Conservation (phyloP, 1,140 invertebrate species). For the Sminthurides bifidus region DNA sequence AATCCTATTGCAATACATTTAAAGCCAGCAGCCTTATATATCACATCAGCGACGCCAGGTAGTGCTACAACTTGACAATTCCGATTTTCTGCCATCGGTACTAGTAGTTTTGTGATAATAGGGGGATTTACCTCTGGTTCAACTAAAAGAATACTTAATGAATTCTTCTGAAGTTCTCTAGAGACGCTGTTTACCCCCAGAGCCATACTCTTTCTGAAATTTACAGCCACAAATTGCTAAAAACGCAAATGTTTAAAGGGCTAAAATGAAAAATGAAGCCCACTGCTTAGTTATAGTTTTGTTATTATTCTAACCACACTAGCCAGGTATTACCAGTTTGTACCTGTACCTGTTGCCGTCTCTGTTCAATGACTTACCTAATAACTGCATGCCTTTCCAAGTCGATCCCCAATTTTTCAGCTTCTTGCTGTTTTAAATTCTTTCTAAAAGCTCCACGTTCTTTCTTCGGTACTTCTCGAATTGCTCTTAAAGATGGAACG, state of each 20-base stretch:
- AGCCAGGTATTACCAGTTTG: too few relatives aligned
- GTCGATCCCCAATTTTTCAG: conserved; percentile 9
- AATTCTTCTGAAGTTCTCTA: conserved; percentile 13
- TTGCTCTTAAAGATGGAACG: conserved; percentile 11
- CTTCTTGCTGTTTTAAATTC: conserved; percentile 6
- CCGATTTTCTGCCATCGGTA: conserved; percentile 21
- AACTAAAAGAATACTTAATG: conserved; percentile 23
- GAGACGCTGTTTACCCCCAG: conserved; percentile 30
- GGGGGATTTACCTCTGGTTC: conserved; percentile 28
- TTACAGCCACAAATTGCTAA: not conserved
- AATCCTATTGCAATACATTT: conserved; percentile 29
- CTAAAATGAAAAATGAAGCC: too few relatives aligned
- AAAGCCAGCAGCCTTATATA: conserved; percentile 10
- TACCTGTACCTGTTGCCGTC: too few relatives aligned
- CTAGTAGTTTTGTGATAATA: conserved; percentile 29
- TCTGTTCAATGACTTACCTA: conserved; percentile 2
- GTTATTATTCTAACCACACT: too few relatives aligned
- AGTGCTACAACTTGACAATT: conserved; percentile 26
- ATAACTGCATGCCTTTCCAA: conserved; percentile 6
- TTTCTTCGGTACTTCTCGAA: conserved; percentile 9
- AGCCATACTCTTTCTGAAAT: conserved; percentile 1
- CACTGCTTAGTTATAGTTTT: too few relatives aligned
- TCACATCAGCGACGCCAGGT: conserved; percentile 12
- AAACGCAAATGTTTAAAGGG: too few relatives aligned
- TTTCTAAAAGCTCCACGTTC: conserved; percentile 15